A percentile compares a stretch with the other conserved stretches of the same genome.
Evolutionary conservation across 2,888 invertebrate species (phyloP).

Genomic region (Encarsia formosa): DNA sequence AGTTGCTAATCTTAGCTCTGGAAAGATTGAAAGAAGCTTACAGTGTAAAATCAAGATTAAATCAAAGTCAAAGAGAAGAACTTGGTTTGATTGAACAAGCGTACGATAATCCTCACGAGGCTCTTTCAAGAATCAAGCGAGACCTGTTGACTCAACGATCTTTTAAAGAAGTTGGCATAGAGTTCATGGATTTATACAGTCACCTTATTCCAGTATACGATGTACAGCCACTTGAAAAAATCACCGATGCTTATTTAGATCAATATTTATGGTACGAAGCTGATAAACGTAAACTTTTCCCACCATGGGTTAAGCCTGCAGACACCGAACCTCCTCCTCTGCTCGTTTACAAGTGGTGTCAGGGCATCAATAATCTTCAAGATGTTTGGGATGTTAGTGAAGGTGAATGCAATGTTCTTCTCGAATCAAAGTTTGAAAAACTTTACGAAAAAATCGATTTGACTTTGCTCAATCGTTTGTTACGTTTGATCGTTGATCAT

Average conservation of each 20-base stretch:
- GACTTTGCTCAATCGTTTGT: slow-evolving; percentile 90
- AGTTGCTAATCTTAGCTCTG: slow-evolving; percentile 91
- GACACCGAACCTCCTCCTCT: slow-evolving; percentile 95
- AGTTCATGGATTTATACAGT: slow-evolving; percentile 99
- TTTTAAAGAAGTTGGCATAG: slow-evolving; percentile 98
- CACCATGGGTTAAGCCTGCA: slow-evolving; percentile 99
- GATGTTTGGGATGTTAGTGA: slow-evolving; percentile 99
- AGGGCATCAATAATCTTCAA: slow-evolving; percentile 95
- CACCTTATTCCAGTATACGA: slow-evolving; percentile 99
- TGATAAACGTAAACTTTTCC: slow-evolving; percentile 92
- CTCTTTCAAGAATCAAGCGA: slow-evolving; percentile 96
- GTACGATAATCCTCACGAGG: slow-evolving; percentile 99
- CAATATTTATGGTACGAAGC: slow-evolving; percentile 99
- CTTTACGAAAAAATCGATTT: slow-evolving; percentile 99
- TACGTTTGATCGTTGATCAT: slow-evolving; percentile 97
- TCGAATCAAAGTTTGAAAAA: slow-evolving; percentile 97
- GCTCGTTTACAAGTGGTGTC: slow-evolving; percentile 97
- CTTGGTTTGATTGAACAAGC: slow-evolving; percentile 98
- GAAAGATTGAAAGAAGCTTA: slow-evolving; percentile 97
- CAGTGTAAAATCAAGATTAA: slow-evolving; percentile 92
- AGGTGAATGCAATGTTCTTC: slow-evolving; percentile 96
- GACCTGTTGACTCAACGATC: slow-evolving; percentile 97
- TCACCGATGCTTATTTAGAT: slow-evolving; percentile 98
- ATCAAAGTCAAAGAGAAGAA: slow-evolving; percentile 98
- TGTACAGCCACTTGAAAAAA: slow-evolving; percentile 98